Percentiles rank a stretch among this genome's conserved stretches.
Conservation (phyloP, 2,113 vertebrate species). For the Varanus komodoensis region DNA sequence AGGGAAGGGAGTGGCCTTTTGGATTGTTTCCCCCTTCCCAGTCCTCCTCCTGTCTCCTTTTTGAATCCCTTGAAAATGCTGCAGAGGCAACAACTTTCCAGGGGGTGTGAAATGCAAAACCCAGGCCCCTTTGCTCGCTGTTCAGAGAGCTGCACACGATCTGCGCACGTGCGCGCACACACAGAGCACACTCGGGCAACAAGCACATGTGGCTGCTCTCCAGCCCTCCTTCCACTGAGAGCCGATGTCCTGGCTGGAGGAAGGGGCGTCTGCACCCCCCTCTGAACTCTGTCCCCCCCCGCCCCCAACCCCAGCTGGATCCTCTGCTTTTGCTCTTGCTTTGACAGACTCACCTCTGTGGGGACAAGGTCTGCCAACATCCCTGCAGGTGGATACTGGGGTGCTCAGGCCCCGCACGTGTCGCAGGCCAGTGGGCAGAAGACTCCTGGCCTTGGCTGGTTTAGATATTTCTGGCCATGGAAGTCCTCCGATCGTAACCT, state of each 20-base stretch:
- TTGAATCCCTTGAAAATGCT: neutral
- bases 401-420: neutral
- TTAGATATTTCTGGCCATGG: neutral
- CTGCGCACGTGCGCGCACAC: neutral
- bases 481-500: neutral
- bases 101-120: neutral
- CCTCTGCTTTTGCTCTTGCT: neutral
- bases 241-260: too few relatives aligned
- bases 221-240: neutral
- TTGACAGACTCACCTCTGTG: neutral
- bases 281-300: too few relatives aligned
- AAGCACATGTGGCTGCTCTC: neutral
- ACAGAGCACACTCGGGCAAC: neutral
- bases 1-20: neutral
- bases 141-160: neutral
- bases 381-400: neutral
- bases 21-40: neutral
- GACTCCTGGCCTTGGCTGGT: too few relatives aligned
- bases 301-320: neutral
- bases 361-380: neutral
- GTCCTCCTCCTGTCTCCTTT: neutral
- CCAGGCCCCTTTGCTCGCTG: neutral
- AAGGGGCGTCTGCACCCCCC: neutral
- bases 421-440: neutral
- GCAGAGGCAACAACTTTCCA: neutral